These are phyloP conservation scores for Parnassius mnemosyne DNA, from an alignment of 2,888 invertebrate species.

Conservation along the genomic window DNA sequence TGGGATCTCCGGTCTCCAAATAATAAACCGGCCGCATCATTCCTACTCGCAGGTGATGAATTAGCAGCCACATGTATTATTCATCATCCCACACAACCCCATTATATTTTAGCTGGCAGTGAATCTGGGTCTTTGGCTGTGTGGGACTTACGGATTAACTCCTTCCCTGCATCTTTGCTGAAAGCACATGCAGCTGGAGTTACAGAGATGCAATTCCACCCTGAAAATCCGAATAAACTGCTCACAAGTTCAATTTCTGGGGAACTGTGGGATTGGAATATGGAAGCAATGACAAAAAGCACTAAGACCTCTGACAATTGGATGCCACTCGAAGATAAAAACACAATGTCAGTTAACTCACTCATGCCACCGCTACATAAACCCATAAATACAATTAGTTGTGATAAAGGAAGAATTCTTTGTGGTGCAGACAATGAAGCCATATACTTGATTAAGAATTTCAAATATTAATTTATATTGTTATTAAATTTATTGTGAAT, in stretches of 20 bases:
- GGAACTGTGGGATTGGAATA: slow-evolving; percentile 95
- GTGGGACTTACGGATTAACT: slow-evolving; percentile 93
- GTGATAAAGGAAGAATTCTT: slow-evolving; percentile 86
- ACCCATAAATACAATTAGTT: slow-evolving; percentile 90
- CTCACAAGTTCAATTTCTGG: slow-evolving; percentile 85
- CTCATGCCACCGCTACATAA: slow-evolving; percentile 88
- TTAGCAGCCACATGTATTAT: slow-evolving; percentile 87
- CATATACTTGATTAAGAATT: slow-evolving; percentile 87
- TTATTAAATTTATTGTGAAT: background rate
- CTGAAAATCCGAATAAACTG: slow-evolving; percentile 90
- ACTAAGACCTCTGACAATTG: slow-evolving; percentile 72
- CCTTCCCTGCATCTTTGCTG: slow-evolving; percentile 89
- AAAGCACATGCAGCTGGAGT: slow-evolving; percentile 88
- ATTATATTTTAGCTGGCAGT: slow-evolving; percentile 90
- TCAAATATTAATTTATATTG: slow-evolving; percentile 58
- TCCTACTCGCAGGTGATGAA: slow-evolving; percentile 87
- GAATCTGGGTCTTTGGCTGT: slow-evolving; percentile 93
- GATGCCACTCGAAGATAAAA: slow-evolving; percentile 86
- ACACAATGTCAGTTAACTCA: slow-evolving; percentile 85
- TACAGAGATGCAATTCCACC: slow-evolving; percentile 93
- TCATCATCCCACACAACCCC: slow-evolving; percentile 93
- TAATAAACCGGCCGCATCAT: slow-evolving; percentile 84
- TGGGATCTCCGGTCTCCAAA: slow-evolving; percentile 88
- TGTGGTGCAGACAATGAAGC: slow-evolving; percentile 95
- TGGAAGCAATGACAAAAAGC: slow-evolving; percentile 74